Evolutionary conservation across 2,113 vertebrate species (phyloP), one percentile per base, ranked within the genome.

Genomic region (Microcebus griseorufus): DNA sequence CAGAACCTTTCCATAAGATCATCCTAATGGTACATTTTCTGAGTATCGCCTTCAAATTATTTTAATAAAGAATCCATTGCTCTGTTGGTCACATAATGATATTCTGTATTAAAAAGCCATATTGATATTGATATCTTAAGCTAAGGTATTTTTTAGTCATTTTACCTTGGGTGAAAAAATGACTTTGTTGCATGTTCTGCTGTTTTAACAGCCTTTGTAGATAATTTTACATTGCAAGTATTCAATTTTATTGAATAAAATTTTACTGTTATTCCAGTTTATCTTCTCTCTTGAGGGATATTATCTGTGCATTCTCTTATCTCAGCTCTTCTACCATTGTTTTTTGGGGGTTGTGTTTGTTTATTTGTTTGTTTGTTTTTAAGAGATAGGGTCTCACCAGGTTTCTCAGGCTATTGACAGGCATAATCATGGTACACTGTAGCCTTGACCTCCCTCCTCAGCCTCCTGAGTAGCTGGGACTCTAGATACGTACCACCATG

Each of bases 1-100:
- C 90, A 96, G 95, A 97, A 97, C 92, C 86, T 94, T 97, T 94
- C 96, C 80, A 75, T 96, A 88, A 97, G 94, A 96, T 95, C 97
- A 95, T 95, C 93, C 25, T 69, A 82, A 48, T 96, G 34, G 0
- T 60, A 64, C 96, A 18, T 12, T 97, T 98, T 97, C 91, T 89
- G 89, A 96, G 87, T 81, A 88, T 96, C 97, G 85, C 32, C 93
- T 97, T 98, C 83, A 89, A 95, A 95, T 96, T 96, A 81, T 92
- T 96, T 42, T 32, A 58, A n/a, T 97, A 97, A 96, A 94, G 95
- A 89, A 79, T 29, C 82, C 67, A 65, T 96, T 97, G 95, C 98
- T 98, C 87, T 17, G 1, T 87, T 90, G 82, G 79, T 83, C 94
- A 75, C 89, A 87, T 7, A 70, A 79, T 78, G 78, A 9, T 96